Conservation (phyloP, 1,140 invertebrate genomes). For the Limonius californicus region DNA sequence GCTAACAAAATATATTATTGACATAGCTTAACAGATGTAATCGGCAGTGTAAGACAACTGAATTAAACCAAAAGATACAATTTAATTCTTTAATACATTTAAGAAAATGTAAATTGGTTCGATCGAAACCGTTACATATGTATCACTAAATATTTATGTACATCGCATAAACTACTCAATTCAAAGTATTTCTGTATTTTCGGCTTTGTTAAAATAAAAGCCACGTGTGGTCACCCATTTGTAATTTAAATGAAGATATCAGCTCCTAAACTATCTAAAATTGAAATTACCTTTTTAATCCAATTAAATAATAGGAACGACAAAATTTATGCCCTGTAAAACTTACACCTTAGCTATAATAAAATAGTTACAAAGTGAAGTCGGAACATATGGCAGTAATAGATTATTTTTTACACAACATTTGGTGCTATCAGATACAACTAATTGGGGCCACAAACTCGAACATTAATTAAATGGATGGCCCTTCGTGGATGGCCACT, state of each 20-base stretch:
- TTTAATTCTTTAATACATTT: no score
- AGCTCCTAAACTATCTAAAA: not conserved
- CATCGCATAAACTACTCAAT: no score
- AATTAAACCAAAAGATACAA: no score
- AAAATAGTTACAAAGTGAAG: conserved; percentile 6
- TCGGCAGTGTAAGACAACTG: no score
- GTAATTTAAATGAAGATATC: not conserved
- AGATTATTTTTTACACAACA: conserved; percentile 29
- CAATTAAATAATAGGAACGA: not conserved
- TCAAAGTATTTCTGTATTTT: no score
- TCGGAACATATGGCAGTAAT: conserved; percentile 22
- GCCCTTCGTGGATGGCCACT: not conserved
- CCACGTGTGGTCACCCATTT: no score
- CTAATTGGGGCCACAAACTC: conserved; percentile 29
- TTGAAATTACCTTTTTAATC: not conserved
- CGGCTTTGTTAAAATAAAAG: no score
- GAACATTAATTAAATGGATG: conserved; percentile 27
- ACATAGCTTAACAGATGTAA: no score
- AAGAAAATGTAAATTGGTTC: no score
- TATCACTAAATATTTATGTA: no score
- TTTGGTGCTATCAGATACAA: conserved; percentile 33
- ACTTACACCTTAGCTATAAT: conserved; percentile 5
- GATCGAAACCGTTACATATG: no score
- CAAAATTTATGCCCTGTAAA: not conserved
- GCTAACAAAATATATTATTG: no score